Evolutionary conservation across 2,888 invertebrate species (phyloP), one percentile per base, ranked within the genome.

Genomic region (Cryptophagus acutangulus): DNA sequence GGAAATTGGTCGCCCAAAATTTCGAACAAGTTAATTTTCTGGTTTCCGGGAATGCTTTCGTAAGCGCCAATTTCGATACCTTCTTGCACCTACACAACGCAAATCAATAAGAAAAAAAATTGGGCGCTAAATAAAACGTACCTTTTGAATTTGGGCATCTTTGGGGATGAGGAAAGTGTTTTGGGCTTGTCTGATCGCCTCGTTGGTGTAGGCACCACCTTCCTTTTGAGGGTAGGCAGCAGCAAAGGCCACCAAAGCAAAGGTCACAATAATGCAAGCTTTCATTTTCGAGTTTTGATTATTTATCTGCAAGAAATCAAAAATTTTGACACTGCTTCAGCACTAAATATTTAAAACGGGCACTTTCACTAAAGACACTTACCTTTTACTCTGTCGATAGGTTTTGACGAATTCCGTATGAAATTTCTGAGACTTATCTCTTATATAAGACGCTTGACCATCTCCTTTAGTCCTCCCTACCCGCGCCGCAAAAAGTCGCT

Each of bases 121-220:
- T 20, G 15, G n/a, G n/a, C 13, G 9, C 12, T 29, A 36, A 25
- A 28, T n/a, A 10, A n/a, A 35, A 48, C 52, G 57, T 58, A 83
- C 85, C 69, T 87, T 87, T 70, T 89, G 89, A 49, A 90, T 90
- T 63, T 84, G 81, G 24, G 89, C 89, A 65, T 88, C 87, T 65
- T 84, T 84, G 10, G 90, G 90, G 56, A 89, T 88, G 45, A 90
- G 76, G 61, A 81, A 82, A 2, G 88, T 88, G 70, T 82, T 85
- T 70, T 89, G 88, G 0, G 89, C 89, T 69, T 90, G 89, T 47
- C 83, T 79, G 67, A 90, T 89, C 36, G 89, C 90, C 65, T 90
- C 89, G 61, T 85, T 84, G 59, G 86, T 83, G 72, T 87, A 89
- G 43, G 82, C 81, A 30, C 84, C 82, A 1, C 90, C 90, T 64